Percentiles rank a stretch among this genome's conserved stretches.
Evolutionary conservation across 1,140 invertebrate genomes (phyloP).

Genomic region (Nautilus pompilius): DNA sequence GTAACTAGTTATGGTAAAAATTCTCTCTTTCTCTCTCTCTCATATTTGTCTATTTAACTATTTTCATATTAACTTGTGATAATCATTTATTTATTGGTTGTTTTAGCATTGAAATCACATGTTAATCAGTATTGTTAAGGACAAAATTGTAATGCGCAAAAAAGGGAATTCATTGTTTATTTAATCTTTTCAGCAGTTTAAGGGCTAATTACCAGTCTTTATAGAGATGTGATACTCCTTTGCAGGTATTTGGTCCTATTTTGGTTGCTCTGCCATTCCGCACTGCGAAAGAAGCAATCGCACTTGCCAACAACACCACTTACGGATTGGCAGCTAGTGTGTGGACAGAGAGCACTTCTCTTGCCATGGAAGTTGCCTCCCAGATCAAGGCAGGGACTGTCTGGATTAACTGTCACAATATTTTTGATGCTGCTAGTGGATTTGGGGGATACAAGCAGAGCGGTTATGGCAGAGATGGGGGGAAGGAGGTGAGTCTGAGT

Average conservation of each 20-base stretch:
- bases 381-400: slow-evolving; percentile 60
- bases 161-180: background rate
- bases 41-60: too few relatives aligned
- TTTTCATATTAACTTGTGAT: too few relatives aligned
- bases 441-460: slow-evolving; percentile 60
- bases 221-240: background rate
- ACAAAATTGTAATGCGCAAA: too few relatives aligned
- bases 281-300: slow-evolving; percentile 63
- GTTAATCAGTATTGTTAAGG: too few relatives aligned
- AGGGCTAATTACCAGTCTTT: background rate
- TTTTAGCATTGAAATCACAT: too few relatives aligned
- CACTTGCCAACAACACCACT: slow-evolving; percentile 60
- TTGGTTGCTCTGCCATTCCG: slow-evolving; percentile 61
- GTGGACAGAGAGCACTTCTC: slow-evolving; percentile 62
- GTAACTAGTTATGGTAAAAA: too few relatives aligned
- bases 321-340: slow-evolving; percentile 60
- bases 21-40: too few relatives aligned
- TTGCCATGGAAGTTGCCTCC: slow-evolving; percentile 60
- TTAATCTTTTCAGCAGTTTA: background rate
- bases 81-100: too few relatives aligned
- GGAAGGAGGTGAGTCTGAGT: slow-evolving; percentile 46
- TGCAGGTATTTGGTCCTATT: slow-evolving; percentile 55
- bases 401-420: slow-evolving; percentile 63
- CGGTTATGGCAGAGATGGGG: slow-evolving; percentile 55
- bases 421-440: slow-evolving; percentile 58